Evolutionary conservation across 2,888 invertebrate genomes (phyloP).

Genomic region (Lumbricus terrestris): DNA sequence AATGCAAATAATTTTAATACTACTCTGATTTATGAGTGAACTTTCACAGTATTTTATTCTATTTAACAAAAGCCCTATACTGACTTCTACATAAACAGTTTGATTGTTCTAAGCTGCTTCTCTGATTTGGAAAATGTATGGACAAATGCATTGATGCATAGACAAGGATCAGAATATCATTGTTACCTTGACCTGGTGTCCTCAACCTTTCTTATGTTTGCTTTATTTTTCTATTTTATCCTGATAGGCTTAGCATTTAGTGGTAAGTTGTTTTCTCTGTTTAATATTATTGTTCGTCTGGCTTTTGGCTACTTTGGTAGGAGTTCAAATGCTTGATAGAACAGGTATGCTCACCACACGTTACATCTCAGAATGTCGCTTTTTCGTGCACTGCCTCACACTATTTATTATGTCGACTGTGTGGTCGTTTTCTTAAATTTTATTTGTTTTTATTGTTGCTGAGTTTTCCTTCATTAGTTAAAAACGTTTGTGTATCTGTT

Average conservation of each 20-base stretch:
- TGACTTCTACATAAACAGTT: not conserved
- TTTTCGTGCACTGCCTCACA: not conserved
- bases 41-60: not conserved
- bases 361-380: not conserved
- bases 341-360: not conserved
- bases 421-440: not conserved
- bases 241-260: not conserved
- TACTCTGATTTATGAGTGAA: not conserved
- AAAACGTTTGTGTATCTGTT: not conserved
- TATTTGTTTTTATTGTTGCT: not conserved
- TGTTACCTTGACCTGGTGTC: not conserved
- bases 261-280: not conserved
- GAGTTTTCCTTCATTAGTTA: not conserved
- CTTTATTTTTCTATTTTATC: not conserved
- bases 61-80: not conserved
- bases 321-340: slow-evolving; percentile 5
- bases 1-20: not conserved
- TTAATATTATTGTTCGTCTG: not conserved
- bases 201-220: not conserved
- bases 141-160: not conserved
- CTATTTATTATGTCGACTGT: not conserved
- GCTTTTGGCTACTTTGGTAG: not conserved
- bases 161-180: not conserved
- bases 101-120: not conserved
- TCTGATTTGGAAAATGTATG: not conserved